phyloP scores from a whole-genome alignment of 2,888 invertebrate genomes.

The Drosophila atripex region DNA sequence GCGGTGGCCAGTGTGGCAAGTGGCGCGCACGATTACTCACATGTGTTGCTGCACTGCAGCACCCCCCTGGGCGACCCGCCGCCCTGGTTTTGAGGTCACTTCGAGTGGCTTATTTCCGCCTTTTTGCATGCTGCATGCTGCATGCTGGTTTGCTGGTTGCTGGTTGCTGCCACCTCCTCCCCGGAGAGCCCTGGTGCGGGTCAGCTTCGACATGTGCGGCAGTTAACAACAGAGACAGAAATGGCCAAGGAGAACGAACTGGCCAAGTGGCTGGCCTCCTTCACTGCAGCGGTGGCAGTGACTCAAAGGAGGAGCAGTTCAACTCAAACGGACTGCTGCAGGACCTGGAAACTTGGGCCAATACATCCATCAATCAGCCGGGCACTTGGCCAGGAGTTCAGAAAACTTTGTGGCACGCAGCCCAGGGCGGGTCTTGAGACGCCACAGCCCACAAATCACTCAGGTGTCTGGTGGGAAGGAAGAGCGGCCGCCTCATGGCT shows the following conservation, averaged over 20 bases:
- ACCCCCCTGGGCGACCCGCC: neutral
- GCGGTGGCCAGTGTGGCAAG: conserved; percentile 55
- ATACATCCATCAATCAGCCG: conserved; percentile 26
- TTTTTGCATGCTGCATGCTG: conserved; percentile 54
- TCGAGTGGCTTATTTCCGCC: conserved; percentile 77
- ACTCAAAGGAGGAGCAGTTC: neutral
- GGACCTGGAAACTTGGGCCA: conserved; percentile 34
- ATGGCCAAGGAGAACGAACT: conserved; percentile 9
- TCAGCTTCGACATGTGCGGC: conserved; percentile 53
- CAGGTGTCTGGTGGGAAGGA: neutral
- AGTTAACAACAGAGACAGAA: conserved; percentile 32
- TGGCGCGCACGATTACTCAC: conserved; percentile 71
- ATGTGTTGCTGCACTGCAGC: conserved; percentile 17
- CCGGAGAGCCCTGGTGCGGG: conserved; percentile 27
- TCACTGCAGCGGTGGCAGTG: no score
- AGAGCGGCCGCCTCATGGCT: no score
- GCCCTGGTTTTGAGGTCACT: conserved; percentile 64
- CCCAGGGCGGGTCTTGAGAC: neutral
- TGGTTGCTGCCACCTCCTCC: no score
- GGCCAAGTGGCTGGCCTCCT: conserved; percentile 12
- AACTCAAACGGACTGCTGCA: conserved; percentile 14
- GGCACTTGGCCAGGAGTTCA: neutral
- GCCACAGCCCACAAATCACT: neutral
- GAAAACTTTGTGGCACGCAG: neutral
- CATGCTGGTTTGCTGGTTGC: neutral